Conservation (phyloP, 92 coral and sea anemone species). For the Phenganax stokvisi region DNA sequence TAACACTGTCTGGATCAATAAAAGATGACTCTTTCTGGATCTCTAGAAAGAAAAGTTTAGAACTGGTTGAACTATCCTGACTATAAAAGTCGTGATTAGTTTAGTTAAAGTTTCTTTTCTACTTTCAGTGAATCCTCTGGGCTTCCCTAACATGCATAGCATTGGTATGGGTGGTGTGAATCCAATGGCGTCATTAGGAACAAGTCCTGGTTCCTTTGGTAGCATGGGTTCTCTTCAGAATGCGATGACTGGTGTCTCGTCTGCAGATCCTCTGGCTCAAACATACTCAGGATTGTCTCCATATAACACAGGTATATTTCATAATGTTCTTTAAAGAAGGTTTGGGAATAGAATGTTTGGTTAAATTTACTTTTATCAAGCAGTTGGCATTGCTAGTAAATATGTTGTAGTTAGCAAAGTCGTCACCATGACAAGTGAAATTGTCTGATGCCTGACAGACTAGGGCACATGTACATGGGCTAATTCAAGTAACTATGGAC, state of each 20-base stretch:
- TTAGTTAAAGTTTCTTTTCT: background rate
- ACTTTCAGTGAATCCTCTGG: slow-evolving; percentile 27
- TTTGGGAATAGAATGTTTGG: slow-evolving; percentile 1
- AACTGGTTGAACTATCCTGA: too few relatives aligned
- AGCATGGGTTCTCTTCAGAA: slow-evolving; percentile 61
- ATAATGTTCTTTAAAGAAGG: slow-evolving; percentile 57
- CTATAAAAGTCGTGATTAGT: background rate
- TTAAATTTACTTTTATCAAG: too few relatives aligned
- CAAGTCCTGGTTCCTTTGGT: slow-evolving; percentile 60
- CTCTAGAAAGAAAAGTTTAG: too few relatives aligned
- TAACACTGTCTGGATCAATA: too few relatives aligned
- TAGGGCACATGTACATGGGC: too few relatives aligned
- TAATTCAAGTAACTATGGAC: too few relatives aligned
- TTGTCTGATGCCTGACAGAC: too few relatives aligned
- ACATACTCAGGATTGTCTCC: slow-evolving; percentile 93
- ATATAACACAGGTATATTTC: slow-evolving; percentile 56
- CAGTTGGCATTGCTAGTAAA: too few relatives aligned
- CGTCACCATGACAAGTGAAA: too few relatives aligned
- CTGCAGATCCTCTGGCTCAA: slow-evolving; percentile 83
- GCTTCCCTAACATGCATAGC: slow-evolving; percentile 50
- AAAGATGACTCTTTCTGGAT: too few relatives aligned
- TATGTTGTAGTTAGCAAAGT: too few relatives aligned
- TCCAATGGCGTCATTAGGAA: slow-evolving; percentile 48
- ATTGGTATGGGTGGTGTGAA: slow-evolving; percentile 58
- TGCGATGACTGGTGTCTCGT: slow-evolving; percentile 46